These are phyloP conservation scores for Pygocentrus nattereri DNA, from an alignment of 2,797 vertebrate genomes.

Conservation along the genomic window DNA sequence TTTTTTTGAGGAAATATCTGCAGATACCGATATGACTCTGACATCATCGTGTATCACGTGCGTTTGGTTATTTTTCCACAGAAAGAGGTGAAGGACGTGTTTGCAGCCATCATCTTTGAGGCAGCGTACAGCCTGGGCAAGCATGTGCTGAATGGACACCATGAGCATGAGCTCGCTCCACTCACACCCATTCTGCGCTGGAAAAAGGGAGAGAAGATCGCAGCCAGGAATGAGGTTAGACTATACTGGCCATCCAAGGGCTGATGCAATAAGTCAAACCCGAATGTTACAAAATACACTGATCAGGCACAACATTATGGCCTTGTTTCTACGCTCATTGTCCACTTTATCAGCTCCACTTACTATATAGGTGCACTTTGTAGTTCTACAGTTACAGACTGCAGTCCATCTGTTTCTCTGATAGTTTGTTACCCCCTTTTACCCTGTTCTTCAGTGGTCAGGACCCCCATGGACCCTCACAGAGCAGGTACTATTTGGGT, in stretches of 20 bases:
- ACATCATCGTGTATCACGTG: background rate
- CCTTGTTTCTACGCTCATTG: too few species aligned
- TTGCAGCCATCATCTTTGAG: conserved; percentile 93
- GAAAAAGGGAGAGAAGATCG: conserved; percentile 93
- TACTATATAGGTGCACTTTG: too few species aligned
- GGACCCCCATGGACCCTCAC: too few species aligned
- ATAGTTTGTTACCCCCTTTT: too few species aligned
- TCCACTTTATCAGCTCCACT: too few species aligned
- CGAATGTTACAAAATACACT: background rate
- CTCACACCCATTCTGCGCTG: conserved; percentile 92
- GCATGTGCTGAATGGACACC: conserved; percentile 74
- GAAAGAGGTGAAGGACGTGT: conserved; percentile 95
- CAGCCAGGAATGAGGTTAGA: conserved; percentile 91
- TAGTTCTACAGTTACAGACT: too few species aligned
- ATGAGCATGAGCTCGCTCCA: conserved; percentile 83
- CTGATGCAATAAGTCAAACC: background rate
- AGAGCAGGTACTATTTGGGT: too few species aligned
- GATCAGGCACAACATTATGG: too few species aligned
- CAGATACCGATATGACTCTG: too few species aligned
- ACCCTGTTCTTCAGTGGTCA: too few species aligned
- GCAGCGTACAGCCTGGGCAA: conserved; percentile 87
- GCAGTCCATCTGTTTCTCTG: too few species aligned
- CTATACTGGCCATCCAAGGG: background rate
- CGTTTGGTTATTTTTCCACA: conserved; percentile 65
- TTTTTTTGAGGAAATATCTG: too few species aligned